Evolutionary conservation across 2,113 vertebrate species (phyloP).

Genomic region (Hiodon alosoides): DNA sequence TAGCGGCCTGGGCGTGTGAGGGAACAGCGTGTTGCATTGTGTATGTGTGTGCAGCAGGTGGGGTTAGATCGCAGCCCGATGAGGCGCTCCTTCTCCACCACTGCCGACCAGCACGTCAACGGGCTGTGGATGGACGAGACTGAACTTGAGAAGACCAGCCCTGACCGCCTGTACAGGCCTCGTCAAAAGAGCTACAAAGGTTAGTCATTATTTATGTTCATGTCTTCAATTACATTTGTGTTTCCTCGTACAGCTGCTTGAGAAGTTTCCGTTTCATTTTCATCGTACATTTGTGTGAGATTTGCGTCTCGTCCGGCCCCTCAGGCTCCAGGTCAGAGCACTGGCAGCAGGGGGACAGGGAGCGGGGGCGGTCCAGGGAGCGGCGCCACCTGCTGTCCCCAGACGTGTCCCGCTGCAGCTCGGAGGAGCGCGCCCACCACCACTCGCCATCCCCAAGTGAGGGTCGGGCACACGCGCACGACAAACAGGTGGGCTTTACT

Average conservation of each 20-base stretch:
- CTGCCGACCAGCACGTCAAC: constrained; percentile 79
- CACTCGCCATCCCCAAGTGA: constrained; percentile 82
- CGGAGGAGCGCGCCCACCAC: constrained; percentile 79
- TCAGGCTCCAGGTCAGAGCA: constrained; percentile 83
- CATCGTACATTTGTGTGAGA: not conserved
- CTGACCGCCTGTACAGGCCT: constrained; percentile 78
- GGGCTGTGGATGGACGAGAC: constrained; percentile 87
- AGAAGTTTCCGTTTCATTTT: not conserved
- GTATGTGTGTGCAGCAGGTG: constrained; percentile 52
- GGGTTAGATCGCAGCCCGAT: constrained; percentile 77
- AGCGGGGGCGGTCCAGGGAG: constrained; percentile 88
- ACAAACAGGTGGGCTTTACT: constrained; percentile 67
- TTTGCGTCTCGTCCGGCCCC: constrained; percentile 1
- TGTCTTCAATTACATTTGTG: not conserved
- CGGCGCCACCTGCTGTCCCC: constrained; percentile 89
- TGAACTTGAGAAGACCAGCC: constrained; percentile 74
- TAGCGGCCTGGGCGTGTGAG: not conserved
- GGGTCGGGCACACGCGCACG: constrained; percentile 67
- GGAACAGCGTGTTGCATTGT: not conserved
- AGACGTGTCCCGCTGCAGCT: constrained; percentile 82
- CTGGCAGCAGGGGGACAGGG: constrained; percentile 73
- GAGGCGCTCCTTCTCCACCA: constrained; percentile 81
- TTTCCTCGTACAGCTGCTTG: not conserved
- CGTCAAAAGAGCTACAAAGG: constrained; percentile 92
- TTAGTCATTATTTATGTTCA: constrained; percentile 40